Percentiles rank a stretch among this genome's conserved stretches.
phyloP scores from a whole-genome alignment of 2,797 vertebrate species.

The Salmo trutta region DNA sequence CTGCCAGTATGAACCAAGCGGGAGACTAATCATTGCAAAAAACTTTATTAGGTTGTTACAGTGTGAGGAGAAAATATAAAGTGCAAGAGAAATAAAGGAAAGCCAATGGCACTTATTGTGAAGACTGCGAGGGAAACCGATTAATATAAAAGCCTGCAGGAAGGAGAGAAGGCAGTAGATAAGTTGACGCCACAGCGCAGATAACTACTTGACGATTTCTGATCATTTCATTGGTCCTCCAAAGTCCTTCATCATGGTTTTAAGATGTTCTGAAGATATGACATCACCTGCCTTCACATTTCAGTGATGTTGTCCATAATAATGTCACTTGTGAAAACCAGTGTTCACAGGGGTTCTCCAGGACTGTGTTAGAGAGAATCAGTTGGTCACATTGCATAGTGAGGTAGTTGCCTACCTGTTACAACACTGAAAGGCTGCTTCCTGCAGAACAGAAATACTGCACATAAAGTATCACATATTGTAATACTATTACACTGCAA shows the following conservation, averaged over 20 bases:
- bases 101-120: not conserved
- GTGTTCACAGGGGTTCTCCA: not conserved
- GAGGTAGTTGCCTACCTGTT: not conserved
- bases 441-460: constrained; percentile 10
- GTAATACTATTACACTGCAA: not conserved
- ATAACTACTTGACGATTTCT: no score
- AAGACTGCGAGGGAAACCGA: not conserved
- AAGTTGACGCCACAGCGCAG: not conserved
- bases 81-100: constrained; percentile 30
- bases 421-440: not conserved
- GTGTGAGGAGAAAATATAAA: constrained; percentile 38
- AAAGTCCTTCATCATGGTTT: not conserved
- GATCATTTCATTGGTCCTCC: no score
- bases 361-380: not conserved
- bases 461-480: constrained; percentile 3
- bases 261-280: not conserved
- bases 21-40: not conserved
- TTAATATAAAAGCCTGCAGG: not conserved
- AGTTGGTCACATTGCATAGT: not conserved
- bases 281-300: not conserved
- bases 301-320: not conserved
- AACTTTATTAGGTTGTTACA: constrained; percentile 35
- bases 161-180: not conserved
- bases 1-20: not conserved
- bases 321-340: not conserved